Evolutionary conservation across 2,888 invertebrate species (phyloP), one percentile per base, ranked within the genome.

Genomic region (Galerucella pusilla): DNA sequence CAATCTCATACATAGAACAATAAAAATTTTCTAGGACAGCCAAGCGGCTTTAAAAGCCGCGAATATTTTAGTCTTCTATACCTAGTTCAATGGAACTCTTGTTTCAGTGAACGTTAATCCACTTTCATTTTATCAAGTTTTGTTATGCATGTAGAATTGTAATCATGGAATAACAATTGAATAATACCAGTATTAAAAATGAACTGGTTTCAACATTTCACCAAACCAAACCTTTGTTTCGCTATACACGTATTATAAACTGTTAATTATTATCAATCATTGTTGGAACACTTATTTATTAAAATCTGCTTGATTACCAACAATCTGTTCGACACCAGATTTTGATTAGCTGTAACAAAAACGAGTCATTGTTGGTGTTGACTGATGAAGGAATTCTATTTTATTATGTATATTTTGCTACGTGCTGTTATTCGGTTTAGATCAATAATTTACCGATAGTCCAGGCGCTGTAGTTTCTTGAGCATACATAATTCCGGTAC

Each of bases 221-320:
- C 70, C 16, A 35, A 63, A 63, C 28, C 28, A n/a, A 49, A 71
- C 70, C 61, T 45, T 70, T 70, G 61, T 70, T 49, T n/a, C 16
- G 16, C 9, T 49, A 25, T 28, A 64, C 49, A 35, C 64, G 42
- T 52, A 20, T 63, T 42, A 64, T 63, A 64, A 49, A 61, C 61
- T 70, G 25, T 71, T 52, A 52, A 71, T 71, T 71, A 71, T 71
- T 71, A 63, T 28, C 35, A 59, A 61, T 49, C n/a, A 70, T 70
- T 70, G 70, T 70, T 70, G 61, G 61, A 59, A 54, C 52, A 64
- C 64, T 71, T 70, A 70, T 70, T 70, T 70, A 70, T 70, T 70
- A 61, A 70, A 70, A 70, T 52, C 64, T 14, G 64, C 35, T 63
- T 64, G 63, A 71, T 71, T 71, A 42, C 63, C 70, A 71, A 70